A percentile compares a stretch with the other conserved stretches of the same genome.
Conservation (phyloP, 2,113 vertebrate genomes). For the Oncorhynchus keta region DNA sequence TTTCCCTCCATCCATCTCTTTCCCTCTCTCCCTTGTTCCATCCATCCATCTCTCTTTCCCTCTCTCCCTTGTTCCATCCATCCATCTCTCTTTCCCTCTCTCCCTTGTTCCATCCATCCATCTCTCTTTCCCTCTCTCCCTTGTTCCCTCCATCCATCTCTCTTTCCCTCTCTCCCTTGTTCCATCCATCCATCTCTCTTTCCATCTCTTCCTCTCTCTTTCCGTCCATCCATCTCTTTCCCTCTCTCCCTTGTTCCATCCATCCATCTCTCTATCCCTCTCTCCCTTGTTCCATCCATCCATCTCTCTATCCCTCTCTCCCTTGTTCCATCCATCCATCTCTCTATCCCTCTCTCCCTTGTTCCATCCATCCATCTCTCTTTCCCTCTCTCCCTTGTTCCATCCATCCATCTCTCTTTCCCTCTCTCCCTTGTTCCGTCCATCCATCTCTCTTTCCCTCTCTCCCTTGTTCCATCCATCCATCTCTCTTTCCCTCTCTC, state of each 20-base stretch:
- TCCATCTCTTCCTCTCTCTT: too few species aligned
- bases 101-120: too few species aligned
- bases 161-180: too few species aligned
- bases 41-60: neutral
- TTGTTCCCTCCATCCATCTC: too few species aligned
- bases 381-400: rapidly evolving
- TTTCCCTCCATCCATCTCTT: neutral
- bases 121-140: too few species aligned
- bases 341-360: too few species aligned
- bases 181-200: neutral
- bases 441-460: neutral
- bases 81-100: rapidly evolving
- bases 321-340: neutral
- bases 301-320: too few species aligned
- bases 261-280: too few species aligned
- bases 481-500: neutral
- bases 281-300: too few species aligned
- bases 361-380: rapidly evolving
- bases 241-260: rapidly evolving
- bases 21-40: neutral
- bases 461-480: neutral
- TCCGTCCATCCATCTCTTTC: rapidly evolving
- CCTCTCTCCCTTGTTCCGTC: too few species aligned
- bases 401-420: rapidly evolving
- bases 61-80: too few species aligned